These are phyloP conservation scores for Amorpha juglandis DNA, from an alignment of 2,888 invertebrate genomes.

Conservation along the genomic window DNA sequence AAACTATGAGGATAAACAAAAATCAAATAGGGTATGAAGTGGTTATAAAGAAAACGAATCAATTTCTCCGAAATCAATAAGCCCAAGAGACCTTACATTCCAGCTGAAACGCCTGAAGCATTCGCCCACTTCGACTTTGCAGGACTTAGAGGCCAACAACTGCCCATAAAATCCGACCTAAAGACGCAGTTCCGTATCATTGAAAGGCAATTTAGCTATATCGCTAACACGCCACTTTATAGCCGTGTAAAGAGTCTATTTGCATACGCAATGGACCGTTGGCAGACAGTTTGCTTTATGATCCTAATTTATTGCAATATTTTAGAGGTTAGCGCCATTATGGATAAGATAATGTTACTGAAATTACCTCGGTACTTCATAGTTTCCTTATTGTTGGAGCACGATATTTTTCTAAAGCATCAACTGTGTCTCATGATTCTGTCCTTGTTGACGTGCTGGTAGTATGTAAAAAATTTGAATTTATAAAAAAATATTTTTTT, in stretches of 20 bases:
- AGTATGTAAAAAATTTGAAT: too few relatives aligned
- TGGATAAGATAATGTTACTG: slow-evolving; percentile 39
- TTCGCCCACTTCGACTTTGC: not conserved
- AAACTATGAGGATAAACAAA: too few relatives aligned
- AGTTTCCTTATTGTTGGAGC: slow-evolving; percentile 36
- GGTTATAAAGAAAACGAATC: too few relatives aligned
- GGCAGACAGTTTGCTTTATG: slow-evolving; percentile 48
- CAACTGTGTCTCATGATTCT: not conserved
- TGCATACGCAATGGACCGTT: slow-evolving; percentile 25
- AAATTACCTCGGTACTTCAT: slow-evolving; percentile 38
- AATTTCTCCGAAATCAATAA: not conserved
- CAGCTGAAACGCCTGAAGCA: not conserved
- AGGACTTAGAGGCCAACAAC: not conserved
- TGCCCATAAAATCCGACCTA: not conserved
- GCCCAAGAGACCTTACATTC: not conserved
- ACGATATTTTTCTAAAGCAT: slow-evolving; percentile 6
- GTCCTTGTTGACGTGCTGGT: too few relatives aligned
- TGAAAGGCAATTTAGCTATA: slow-evolving; percentile 21
- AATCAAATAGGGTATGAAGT: too few relatives aligned
- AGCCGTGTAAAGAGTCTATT: slow-evolving; percentile 12
- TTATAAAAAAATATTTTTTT: too few relatives aligned
- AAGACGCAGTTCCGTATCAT: not conserved
- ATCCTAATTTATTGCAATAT: slow-evolving; percentile 55
- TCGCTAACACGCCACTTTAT: not conserved
- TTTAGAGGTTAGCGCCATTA: slow-evolving; percentile 61